phyloP scores from a whole-genome alignment of 2,888 invertebrate genomes.

The Meiosimyza platycephala region DNA sequence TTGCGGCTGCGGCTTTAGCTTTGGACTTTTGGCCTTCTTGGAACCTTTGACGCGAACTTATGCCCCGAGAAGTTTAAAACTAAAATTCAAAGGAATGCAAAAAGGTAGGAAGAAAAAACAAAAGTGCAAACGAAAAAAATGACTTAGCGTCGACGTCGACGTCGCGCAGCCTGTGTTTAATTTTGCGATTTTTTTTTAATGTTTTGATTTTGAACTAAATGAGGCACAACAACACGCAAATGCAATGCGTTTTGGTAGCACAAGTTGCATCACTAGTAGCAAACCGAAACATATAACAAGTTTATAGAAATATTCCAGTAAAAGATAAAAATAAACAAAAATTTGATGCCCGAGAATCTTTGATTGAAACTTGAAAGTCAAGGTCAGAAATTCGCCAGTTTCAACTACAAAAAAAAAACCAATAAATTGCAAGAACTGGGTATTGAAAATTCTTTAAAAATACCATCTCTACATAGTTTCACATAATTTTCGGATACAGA shows the following conservation, averaged over 20 bases:
- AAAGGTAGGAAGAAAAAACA: conserved; percentile 1
- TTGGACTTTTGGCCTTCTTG: conserved; percentile 45
- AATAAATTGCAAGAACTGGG: too few relatives aligned
- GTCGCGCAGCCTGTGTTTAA: conserved; percentile 27
- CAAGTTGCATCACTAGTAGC: too few relatives aligned
- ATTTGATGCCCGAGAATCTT: too few relatives aligned
- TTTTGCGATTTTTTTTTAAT: conserved; percentile 31
- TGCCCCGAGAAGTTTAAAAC: conserved; percentile 47
- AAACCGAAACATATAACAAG: too few relatives aligned
- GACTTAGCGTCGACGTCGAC: conserved; percentile 4
- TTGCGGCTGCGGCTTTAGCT: conserved; percentile 36
- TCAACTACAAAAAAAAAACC: too few relatives aligned
- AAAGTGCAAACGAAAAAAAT: conserved; percentile 39
- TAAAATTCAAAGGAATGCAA: conserved; percentile 9
- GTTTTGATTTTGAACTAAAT: conserved; percentile 29
- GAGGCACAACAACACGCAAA: conserved; percentile 42
- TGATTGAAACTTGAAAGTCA: too few relatives aligned
- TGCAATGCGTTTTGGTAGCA: conserved; percentile 24
- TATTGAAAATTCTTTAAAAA: too few relatives aligned
- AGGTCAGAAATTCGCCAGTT: too few relatives aligned
- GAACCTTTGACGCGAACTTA: conserved; percentile 63
- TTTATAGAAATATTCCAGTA: too few relatives aligned
- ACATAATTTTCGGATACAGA: too few relatives aligned
- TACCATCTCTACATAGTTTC: too few relatives aligned
- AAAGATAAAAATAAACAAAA: too few relatives aligned